Percentiles rank a stretch among this genome's conserved stretches.
Evolutionary conservation across 2,113 vertebrate species (phyloP).

Genomic region (Syrmaticus mikado): DNA sequence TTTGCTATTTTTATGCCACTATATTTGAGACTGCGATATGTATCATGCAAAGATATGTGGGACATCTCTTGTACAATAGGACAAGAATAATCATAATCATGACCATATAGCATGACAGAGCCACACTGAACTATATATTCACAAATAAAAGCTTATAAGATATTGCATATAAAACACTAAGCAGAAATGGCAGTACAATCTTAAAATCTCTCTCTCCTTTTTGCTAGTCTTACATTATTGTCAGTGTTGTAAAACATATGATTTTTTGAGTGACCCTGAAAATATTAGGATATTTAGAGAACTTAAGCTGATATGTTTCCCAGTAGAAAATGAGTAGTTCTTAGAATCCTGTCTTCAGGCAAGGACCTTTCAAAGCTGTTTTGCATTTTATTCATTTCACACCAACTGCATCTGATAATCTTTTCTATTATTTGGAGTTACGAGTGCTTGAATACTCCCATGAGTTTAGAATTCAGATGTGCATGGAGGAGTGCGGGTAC

Average conservation of each 20-base stretch:
- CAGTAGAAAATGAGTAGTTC: conserved; percentile 9
- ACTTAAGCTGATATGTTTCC: neutral
- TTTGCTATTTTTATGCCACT: neutral
- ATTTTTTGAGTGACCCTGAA: neutral
- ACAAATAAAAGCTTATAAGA: neutral
- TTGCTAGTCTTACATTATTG: neutral
- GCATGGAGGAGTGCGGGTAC: neutral
- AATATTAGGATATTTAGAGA: conserved; percentile 25
- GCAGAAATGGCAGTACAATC: neutral
- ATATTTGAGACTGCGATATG: neutral
- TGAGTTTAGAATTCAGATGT: conserved; percentile 60
- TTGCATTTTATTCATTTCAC: conserved; percentile 72
- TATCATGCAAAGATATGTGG: neutral
- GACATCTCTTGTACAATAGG: neutral
- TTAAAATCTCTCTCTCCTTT: neutral
- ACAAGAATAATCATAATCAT: neutral
- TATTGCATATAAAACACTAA: neutral
- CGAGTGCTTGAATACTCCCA: conserved; percentile 31
- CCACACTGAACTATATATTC: neutral
- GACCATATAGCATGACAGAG: neutral
- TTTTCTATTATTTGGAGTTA: conserved; percentile 59
- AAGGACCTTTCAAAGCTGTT: conserved; percentile 59
- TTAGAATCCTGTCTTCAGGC: conserved; percentile 49
- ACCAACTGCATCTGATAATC: conserved; percentile 61
- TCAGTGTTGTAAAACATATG: neutral